Evolutionary conservation across 2,797 vertebrate genomes (phyloP).

Genomic region (Enteromius unitaeniatus): DNA sequence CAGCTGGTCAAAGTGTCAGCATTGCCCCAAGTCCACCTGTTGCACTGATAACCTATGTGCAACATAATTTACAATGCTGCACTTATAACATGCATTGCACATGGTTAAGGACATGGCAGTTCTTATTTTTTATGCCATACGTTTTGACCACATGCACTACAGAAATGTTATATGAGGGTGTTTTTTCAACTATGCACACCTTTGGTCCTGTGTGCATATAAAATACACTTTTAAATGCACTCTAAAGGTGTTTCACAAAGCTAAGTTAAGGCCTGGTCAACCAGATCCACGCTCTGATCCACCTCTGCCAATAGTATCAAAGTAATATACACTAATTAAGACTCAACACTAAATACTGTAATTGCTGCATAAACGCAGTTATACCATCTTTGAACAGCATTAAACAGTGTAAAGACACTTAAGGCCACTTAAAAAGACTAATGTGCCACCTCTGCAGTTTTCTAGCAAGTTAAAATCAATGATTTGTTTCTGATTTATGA

Average conservation of each 20-base stretch:
- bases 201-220: not conserved
- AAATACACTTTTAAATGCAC: not conserved
- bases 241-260: not conserved
- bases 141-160: not conserved
- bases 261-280: not conserved
- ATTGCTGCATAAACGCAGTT: not conserved
- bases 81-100: not conserved
- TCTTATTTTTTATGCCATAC: not conserved
- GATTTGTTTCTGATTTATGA: not conserved
- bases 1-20: not conserved
- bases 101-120: not conserved
- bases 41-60: slow-evolving; percentile 9
- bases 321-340: not conserved
- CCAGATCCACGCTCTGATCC: too few species aligned
- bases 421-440: not conserved
- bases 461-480: not conserved
- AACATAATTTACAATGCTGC: too few species aligned
- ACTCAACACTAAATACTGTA: not conserved
- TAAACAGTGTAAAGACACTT: not conserved
- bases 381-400: not conserved
- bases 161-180: not conserved
- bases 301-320: not conserved
- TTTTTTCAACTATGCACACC: not conserved
- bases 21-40: slow-evolving; percentile 14
- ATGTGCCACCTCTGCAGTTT: not conserved